Evolutionary conservation across 2,888 invertebrate species (phyloP), one percentile per base, ranked within the genome.

Genomic region (Maniola hyperantus): DNA sequence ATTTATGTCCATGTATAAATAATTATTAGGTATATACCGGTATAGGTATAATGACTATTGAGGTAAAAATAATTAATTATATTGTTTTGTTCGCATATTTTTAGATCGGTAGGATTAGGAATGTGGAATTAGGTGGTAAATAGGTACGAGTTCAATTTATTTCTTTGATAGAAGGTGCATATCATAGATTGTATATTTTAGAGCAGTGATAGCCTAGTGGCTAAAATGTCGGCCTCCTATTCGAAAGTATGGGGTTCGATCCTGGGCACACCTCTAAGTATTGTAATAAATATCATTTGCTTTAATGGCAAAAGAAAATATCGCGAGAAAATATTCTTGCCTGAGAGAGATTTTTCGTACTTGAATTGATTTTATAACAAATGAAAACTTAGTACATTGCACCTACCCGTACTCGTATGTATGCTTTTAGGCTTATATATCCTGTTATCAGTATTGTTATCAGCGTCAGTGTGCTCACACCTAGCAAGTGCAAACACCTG

Each of bases 401-500:
- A 26, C n/a, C 5, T 60, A 20, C 4, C 4, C 8, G 42, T 42
- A 50, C 50, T 50, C 57, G 42, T 20, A 18, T 15, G 51, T 15
- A 33, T 39, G 65, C 50, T 48, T 63, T 66, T 62, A 78, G 77
- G 74, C 73, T 74, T 73, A 72, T 73, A 72, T 66, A 80, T 78
- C 72, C 65, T 72, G 81, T 83, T 89, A 88, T 89, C 88, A 83
- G 74, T 75, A 72, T 74, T 76, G 75, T 84, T 87, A 87, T 84
- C 88, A 85, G 75, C 60, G 70, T 72, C 71, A 70, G 89, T 83
- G 81, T 88, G 79, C 77, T 75, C 77, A 84, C 82, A 89, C 89
- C 79, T 76, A 74, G 80, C 84, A 80, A 83, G 89, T 89, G 86
- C 89, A 85, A 85, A 86, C 91, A 91, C 91, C 91, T 91, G 91